Evolutionary conservation across 2,888 invertebrate genomes (phyloP), one percentile per base, ranked within the genome.

Genomic region (Magallana nippona): DNA sequence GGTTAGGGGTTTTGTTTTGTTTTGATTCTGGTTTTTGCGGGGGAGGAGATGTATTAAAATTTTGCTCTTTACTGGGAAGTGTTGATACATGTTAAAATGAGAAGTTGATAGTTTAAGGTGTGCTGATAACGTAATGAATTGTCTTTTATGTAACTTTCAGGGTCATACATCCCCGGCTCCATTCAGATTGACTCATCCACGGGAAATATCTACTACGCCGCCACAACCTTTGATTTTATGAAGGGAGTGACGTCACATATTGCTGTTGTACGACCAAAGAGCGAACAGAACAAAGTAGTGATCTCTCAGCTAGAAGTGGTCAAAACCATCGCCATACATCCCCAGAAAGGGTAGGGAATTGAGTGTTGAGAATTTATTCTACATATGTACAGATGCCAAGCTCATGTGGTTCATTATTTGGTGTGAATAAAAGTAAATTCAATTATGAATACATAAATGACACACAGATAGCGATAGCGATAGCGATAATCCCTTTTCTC

Each of bases 121-220:
- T 44, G 44, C 5, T 44, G 44, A 44, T 10, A 44, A 60, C 8
- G n/a, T n/a, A 60, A n/a, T 8, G n/a, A 17, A 15, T 2, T 2
- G 17, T 60, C 60, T n/a, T 60, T 58, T n/a, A 10, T 22, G 10
- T 19, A 77, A 32, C 11, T 78, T 78, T 15, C 79, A 79, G 79
- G 79, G 56, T 56, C 56, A 15, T 82, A 82, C 22, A 63, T 82
- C 10, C 82, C 82, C 5, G 55, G 60, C 22, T 63, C 44, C 44
- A 55, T 82, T 10, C 27, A 55, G 60, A 11, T 82, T 1, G 82
- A 82, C 44, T 44, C 82, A 1, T 82, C 82, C 13, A 82, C 82
- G 15, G 82, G 82, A 15, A 82, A 82, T 55, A 82, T 82, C 2
- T 82, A 82, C 55, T 82, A 82, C 15, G 55, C 60, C 19, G 82